Conservation (phyloP, 2,797 vertebrate species). For the Hirundo rustica region DNA sequence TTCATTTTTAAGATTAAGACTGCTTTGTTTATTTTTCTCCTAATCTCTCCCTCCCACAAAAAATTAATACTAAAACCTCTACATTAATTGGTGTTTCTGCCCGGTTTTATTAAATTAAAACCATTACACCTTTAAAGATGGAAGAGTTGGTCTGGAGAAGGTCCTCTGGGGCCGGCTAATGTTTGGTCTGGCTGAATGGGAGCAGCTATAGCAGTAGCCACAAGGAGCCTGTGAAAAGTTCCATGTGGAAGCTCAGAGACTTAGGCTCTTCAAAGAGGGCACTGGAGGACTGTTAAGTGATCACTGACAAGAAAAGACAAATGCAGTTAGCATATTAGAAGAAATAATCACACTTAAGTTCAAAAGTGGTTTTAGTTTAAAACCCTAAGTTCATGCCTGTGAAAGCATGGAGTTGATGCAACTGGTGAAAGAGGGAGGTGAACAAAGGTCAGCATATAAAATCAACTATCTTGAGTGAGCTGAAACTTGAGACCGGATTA, state of each 20-base stretch:
- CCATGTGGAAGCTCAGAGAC: rapidly evolving
- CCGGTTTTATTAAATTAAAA: too few species aligned
- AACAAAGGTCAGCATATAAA: background rate
- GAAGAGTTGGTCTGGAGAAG: background rate
- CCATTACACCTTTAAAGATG: background rate
- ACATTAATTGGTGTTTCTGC: too few species aligned
- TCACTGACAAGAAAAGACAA: background rate
- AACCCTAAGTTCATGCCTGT: background rate
- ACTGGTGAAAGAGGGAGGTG: background rate
- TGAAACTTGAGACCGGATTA: background rate
- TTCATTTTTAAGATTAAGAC: too few species aligned
- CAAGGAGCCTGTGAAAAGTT: background rate
- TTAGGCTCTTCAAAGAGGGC: background rate
- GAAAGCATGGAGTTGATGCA: background rate
- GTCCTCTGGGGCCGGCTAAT: background rate
- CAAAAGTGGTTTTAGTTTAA: background rate
- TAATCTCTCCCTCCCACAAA: too few species aligned
- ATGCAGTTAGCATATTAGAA: background rate
- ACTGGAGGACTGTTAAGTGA: background rate
- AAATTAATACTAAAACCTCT: too few species aligned
- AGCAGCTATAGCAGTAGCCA: background rate
- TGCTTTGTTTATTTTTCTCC: too few species aligned
- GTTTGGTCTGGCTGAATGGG: background rate
- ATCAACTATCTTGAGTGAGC: background rate
- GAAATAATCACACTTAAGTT: background rate